Conservation (phyloP, 2,888 invertebrate species). For the Lasioglossum malachurum region DNA sequence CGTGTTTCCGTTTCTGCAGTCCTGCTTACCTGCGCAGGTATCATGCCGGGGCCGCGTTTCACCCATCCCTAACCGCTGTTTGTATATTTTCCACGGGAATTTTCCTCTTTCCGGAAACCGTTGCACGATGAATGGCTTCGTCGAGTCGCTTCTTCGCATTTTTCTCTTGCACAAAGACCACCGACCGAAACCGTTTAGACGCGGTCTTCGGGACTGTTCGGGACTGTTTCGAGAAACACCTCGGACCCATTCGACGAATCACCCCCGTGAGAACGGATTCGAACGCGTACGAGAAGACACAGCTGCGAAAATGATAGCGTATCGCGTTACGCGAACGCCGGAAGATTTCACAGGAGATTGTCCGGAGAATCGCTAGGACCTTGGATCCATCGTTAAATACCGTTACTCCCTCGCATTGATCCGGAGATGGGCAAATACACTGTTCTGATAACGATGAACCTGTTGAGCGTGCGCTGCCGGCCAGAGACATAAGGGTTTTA, state of each 20-base stretch:
- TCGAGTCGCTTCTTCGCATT: background rate
- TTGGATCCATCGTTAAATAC: conserved; percentile 48
- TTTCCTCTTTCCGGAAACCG: background rate
- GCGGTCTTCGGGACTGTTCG: background rate
- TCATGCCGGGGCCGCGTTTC: conserved; percentile 51
- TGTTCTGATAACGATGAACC: conserved; percentile 3
- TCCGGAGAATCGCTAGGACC: conserved; percentile 34
- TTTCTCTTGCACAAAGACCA: background rate
- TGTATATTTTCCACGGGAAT: background rate
- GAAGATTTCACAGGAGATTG: conserved; percentile 59
- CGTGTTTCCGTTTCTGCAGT: conserved; percentile 63
- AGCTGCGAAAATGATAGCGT: background rate
- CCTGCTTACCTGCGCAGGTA: conserved; percentile 51
- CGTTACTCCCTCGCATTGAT: conserved; percentile 28
- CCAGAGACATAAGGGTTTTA: background rate
- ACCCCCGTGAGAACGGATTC: background rate
- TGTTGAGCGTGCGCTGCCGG: background rate
- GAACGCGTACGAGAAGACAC: background rate
- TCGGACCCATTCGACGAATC: background rate
- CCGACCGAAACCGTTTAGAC: background rate
- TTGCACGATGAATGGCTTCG: background rate
- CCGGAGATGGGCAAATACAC: conserved; percentile 7
- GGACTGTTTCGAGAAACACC: background rate
- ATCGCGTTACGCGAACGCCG: conserved; percentile 32
- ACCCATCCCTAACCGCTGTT: background rate